phyloP scores from a whole-genome alignment of 2,113 vertebrate genomes.

The Dascyllus trimaculatus region DNA sequence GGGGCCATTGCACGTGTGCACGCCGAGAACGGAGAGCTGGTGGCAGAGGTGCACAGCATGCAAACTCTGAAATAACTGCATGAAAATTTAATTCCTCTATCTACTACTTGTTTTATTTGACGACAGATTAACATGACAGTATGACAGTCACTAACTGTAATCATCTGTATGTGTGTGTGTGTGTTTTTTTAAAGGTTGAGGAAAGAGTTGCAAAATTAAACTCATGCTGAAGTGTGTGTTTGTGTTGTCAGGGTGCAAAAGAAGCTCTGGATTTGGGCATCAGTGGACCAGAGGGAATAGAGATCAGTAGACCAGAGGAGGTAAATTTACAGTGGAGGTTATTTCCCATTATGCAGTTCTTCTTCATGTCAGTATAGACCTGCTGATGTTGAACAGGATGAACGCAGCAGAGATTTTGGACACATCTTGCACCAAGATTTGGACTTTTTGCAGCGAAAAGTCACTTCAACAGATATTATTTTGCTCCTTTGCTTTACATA shows the following conservation, averaged over 20 bases:
- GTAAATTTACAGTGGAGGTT: constrained; percentile 70
- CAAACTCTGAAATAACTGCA: neutral
- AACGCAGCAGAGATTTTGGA: no score
- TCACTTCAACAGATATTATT: no score
- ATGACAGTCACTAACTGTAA: neutral
- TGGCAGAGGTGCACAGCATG: constrained; percentile 89
- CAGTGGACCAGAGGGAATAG: constrained; percentile 95
- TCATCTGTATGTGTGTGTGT: no score
- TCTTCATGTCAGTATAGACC: no score
- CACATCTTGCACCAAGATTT: no score
- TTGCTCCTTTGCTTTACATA: no score
- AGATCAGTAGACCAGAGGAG: constrained; percentile 98
- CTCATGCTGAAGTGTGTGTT: neutral
- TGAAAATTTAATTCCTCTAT: neutral
- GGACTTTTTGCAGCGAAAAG: no score
- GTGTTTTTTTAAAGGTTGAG: neutral
- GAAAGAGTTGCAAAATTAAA: neutral
- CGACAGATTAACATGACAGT: neutral
- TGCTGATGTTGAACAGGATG: no score
- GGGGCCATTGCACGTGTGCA: constrained; percentile 94
- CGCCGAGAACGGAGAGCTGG: constrained; percentile 96
- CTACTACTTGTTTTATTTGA: neutral
- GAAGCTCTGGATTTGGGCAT: constrained; percentile 96
- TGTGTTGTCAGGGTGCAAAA: constrained; percentile 89
- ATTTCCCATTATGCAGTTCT: no score